Base-by-base conservation (phyloP, 2,797 vertebrate genomes). In the Poeciliopsis infans region DNA sequence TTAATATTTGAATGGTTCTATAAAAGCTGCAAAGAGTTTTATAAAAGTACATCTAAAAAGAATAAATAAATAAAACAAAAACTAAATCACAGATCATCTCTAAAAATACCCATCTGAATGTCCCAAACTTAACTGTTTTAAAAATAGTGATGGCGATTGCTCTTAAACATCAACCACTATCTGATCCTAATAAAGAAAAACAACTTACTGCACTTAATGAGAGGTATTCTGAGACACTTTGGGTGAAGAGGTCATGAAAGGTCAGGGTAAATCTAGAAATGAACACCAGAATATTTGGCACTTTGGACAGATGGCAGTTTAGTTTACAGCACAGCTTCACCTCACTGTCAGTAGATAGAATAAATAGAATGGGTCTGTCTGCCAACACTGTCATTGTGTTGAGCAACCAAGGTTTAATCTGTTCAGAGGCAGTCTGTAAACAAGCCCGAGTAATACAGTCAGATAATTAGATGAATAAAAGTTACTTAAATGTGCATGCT, bases 341-440 rank as follows among this genome's bases (percentile, higher is more conserved):
- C 64, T 25, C 45, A 33, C 20, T 28, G n/a, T 33, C 18, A 72
- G 46, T 1, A 72, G 4, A 68, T 6, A 68, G 59, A 80, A 13
- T 49, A 55, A 76, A 82, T 13, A 76, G 13, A 80, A 20, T 4
- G 12, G 16, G 12, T 57, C 7, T 36, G 15, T 8, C 18, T 69
- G 12, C 10, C 79, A 76, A 55, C 57, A 49, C 72, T 57, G 33
- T 85, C 73, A 75, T 77, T 83, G 77, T 57, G 43, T 76, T 81
- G 55, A 88, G 73, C 64, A 83, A 70, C 77, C 18, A n/a, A 39
- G 41, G 46, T 49, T 57, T 86, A 85, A 91, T 79, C 78, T 72
- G 64, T 18, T 73, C 33, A 79, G 70, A 75, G 16, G 46, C 31
- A 7, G 36, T 33, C 66, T 70, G 64, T 80, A 13, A 83, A 64